Conservation (phyloP, 2,797 vertebrate genomes). For the Notolepis coatsorum region DNA sequence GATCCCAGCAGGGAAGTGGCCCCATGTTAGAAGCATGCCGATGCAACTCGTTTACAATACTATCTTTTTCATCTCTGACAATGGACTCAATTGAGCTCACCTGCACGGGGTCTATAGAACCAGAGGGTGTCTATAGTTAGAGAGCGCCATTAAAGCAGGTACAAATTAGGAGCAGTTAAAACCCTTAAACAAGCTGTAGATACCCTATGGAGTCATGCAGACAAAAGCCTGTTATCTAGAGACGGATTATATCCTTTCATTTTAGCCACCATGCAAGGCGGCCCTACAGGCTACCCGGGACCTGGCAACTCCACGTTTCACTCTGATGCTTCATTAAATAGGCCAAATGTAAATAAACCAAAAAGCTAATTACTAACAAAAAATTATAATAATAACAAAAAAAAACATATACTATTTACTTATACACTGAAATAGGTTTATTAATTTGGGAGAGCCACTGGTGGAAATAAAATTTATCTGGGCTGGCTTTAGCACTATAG, state of each 20-base stretch:
- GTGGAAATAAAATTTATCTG: no score
- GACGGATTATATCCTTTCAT: slow-evolving; percentile 50
- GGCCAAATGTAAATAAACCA: slow-evolving; percentile 52
- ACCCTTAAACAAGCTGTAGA: slow-evolving; percentile 70
- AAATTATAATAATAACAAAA: slow-evolving; percentile 44
- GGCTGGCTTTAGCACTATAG: no score
- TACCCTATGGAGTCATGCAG: slow-evolving; percentile 45
- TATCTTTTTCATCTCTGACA: slow-evolving; percentile 65
- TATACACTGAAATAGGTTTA: no score
- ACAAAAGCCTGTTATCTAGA: slow-evolving; percentile 63
- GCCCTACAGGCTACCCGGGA: no score
- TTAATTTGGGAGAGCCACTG: no score
- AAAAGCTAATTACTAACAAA: slow-evolving; percentile 47
- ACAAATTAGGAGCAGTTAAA: slow-evolving; percentile 81
- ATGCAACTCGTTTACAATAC: slow-evolving; percentile 55
- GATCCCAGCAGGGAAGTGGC: slow-evolving; percentile 25
- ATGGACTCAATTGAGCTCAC: slow-evolving; percentile 63
- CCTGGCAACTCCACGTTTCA: slow-evolving; percentile 43
- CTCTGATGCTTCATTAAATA: slow-evolving; percentile 58
- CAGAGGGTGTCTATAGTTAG: slow-evolving; percentile 72
- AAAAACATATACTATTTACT: slow-evolving; percentile 42
- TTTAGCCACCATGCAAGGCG: no score
- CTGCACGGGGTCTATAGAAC: slow-evolving; percentile 61
- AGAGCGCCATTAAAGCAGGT: slow-evolving; percentile 67
- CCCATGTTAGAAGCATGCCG: slow-evolving; percentile 48